These are phyloP conservation scores for Centropus unirufus DNA, from an alignment of 2,113 vertebrate genomes.

Conservation along the genomic window DNA sequence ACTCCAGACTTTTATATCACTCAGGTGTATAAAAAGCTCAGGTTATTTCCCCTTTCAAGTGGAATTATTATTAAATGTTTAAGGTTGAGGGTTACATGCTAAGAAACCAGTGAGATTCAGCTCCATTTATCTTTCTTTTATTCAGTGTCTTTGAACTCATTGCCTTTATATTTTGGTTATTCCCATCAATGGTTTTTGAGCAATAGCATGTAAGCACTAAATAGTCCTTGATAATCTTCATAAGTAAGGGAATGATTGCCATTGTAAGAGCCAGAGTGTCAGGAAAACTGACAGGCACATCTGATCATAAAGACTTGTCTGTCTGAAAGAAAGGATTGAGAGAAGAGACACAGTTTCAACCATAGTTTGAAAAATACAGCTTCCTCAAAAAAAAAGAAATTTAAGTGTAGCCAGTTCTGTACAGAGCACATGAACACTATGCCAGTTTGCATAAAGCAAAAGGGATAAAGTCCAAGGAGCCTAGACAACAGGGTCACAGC, in stretches of 20 bases:
- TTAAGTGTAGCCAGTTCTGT: background rate
- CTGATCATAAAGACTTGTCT: background rate
- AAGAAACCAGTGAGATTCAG: background rate
- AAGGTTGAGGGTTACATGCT: background rate
- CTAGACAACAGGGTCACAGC: background rate
- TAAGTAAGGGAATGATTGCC: background rate
- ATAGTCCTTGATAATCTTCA: too few species aligned
- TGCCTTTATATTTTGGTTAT: background rate
- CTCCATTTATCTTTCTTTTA: background rate
- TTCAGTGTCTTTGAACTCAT: background rate
- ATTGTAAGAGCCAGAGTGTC: background rate
- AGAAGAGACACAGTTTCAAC: background rate
- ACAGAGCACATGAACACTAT: background rate
- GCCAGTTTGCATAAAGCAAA: background rate
- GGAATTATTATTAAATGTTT: background rate
- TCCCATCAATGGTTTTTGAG: background rate
- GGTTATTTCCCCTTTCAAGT: background rate
- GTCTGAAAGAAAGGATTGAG: background rate
- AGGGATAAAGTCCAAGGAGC: background rate
- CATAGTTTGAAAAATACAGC: background rate
- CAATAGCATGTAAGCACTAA: background rate
- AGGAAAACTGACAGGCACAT: background rate
- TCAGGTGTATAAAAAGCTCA: background rate
- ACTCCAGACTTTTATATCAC: background rate
- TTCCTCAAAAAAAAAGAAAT: background rate